These are phyloP conservation scores for Micrasema longulum DNA, from an alignment of 1,140 invertebrate genomes.

Conservation along the genomic window DNA sequence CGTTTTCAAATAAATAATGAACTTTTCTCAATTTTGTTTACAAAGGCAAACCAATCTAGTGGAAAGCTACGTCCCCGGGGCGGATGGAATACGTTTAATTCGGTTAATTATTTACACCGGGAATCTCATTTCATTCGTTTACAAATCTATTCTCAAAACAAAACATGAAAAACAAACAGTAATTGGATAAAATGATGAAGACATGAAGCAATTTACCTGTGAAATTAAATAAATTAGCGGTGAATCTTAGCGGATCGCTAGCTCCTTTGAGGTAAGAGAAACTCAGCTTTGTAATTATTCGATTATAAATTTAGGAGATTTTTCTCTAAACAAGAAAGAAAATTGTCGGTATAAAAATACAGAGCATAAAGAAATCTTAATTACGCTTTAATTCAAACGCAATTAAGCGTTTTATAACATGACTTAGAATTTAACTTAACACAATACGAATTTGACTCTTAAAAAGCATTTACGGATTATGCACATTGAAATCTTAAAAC, in stretches of 20 bases:
- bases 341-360: too few relatives aligned
- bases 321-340: too few relatives aligned
- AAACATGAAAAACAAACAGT: slow-evolving; percentile 42
- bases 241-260: slow-evolving; percentile 29
- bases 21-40: slow-evolving; percentile 33
- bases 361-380: too few relatives aligned
- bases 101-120: slow-evolving; percentile 24
- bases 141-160: slow-evolving; percentile 32
- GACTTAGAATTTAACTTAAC: too few relatives aligned
- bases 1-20: slow-evolving; percentile 29
- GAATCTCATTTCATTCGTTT: slow-evolving; percentile 22
- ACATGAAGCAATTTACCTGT: slow-evolving; percentile 42
- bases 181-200: slow-evolving; percentile 42
- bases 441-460: too few relatives aligned
- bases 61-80: slow-evolving; percentile 21
- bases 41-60: slow-evolving; percentile 35
- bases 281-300: slow-evolving; percentile 10
- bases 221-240: slow-evolving; percentile 42
- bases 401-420: too few relatives aligned
- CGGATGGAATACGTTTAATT: slow-evolving; percentile 21
- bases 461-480: too few relatives aligned
- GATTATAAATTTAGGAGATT: too few relatives aligned
- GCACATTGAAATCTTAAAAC: too few relatives aligned
- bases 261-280: slow-evolving; percentile 15
- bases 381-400: too few relatives aligned